Evolutionary conservation across 2,113 vertebrate genomes (phyloP), one percentile per base, ranked within the genome.

Genomic region (Serilophus lunatus): DNA sequence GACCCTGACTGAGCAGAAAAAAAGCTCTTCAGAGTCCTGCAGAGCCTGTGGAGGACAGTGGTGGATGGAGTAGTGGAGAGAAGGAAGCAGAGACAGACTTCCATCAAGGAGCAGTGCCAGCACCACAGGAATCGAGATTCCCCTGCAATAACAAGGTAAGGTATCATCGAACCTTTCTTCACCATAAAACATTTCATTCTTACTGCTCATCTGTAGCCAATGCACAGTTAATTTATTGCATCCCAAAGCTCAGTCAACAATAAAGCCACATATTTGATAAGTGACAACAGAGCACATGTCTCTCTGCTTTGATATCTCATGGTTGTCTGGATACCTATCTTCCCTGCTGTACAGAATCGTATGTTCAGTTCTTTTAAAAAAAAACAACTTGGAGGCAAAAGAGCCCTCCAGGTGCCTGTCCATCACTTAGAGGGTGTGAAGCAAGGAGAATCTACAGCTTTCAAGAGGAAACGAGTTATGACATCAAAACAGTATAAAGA

Each of bases 81-180:
- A 71, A 69, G 12, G 29, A 18, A 87, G 9, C 13, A 64, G 61
- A 61, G 28, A 31, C 24, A 26, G 4, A 54, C 3, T 25, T 33
- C 14, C 61, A 54, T 12, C 12, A 35, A 71, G 33, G 56, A 61
- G 10, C 13, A 61, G 4, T 0, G 0, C 17, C 28, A 79, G 42
- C 0, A 8, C 16, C 3, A 5, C 24, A 35, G 26, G 28, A 9
- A 70, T 12, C 16, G 13, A 61, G 10, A 23, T 18, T 69, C 3
- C 24, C 18, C 26, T 66, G 42, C 2, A 23, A 20, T 22, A 53
- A 24, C n/a, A 59, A 59, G 29, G 8, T 40, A 47, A 80, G 14
- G 5, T 81, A 23, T 64, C 40, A 50, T 36, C 17, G 76, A 88
- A 59, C 10, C 7, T 85, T 57, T 14, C n/a, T 70, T 70, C 28